Evolutionary conservation across 2,113 vertebrate species (phyloP).

Genomic region (Aegithalos caudatus): DNA sequence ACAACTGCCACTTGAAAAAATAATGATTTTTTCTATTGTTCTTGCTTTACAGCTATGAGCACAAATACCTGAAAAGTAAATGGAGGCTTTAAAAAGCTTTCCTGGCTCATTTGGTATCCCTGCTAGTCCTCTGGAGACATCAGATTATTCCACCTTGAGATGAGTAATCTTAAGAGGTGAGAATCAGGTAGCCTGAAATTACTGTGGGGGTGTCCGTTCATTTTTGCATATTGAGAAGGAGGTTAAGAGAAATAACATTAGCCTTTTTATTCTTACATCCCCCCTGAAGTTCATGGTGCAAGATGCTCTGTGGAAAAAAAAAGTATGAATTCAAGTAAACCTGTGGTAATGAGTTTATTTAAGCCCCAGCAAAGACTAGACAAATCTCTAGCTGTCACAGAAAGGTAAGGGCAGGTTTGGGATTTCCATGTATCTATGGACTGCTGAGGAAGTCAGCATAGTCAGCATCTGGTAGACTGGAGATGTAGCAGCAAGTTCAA

Average conservation of each 20-base stretch:
- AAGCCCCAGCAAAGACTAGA: neutral
- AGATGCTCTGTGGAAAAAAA: neutral
- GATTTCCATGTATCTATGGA: rapidly evolving
- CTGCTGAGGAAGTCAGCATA: rapidly evolving
- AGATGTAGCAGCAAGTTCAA: neutral
- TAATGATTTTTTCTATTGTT: neutral
- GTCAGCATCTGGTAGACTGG: neutral
- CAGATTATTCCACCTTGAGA: neutral
- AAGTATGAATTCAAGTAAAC: neutral
- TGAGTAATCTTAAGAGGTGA: neutral
- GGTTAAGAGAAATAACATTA: neutral
- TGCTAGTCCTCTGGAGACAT: neutral
- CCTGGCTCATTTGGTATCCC: neutral
- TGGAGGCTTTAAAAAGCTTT: neutral
- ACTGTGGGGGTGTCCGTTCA: neutral
- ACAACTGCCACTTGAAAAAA: neutral
- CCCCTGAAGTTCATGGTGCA: neutral
- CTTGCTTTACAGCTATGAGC: neutral
- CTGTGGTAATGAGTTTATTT: neutral
- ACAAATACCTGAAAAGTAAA: neutral
- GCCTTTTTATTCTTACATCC: neutral
- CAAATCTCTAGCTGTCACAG: neutral
- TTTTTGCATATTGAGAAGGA: neutral
- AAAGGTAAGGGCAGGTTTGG: neutral
- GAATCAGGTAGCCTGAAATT: neutral